These are phyloP conservation scores for Cosmorhoe ocellata DNA, from an alignment of 2,888 invertebrate genomes.

Conservation along the genomic window DNA sequence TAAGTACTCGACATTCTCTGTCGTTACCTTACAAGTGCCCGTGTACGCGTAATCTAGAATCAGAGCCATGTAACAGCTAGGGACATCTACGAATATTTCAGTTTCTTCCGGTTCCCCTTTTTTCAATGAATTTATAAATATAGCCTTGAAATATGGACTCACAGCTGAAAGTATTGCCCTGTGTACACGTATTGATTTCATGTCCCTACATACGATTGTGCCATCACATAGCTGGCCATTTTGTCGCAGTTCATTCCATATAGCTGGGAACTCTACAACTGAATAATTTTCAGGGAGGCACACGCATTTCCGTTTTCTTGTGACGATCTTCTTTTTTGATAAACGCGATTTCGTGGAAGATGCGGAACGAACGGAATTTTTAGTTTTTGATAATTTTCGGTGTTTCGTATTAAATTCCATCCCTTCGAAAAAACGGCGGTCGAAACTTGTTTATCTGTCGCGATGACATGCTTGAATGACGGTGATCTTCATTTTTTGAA, in stretches of 20 bases:
- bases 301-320: slow-evolving; percentile 81
- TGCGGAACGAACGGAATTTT: slow-evolving; percentile 77
- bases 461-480: slow-evolving; percentile 60
- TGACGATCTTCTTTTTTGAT: slow-evolving; percentile 70
- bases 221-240: slow-evolving; percentile 88
- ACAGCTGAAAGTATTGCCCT: slow-evolving; percentile 87
- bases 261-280: slow-evolving; percentile 84
- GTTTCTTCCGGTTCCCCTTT: slow-evolving; percentile 83
- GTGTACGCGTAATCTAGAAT: slow-evolving; percentile 90
- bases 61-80: slow-evolving; percentile 82
- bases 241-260: slow-evolving; percentile 86
- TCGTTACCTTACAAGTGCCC: slow-evolving; percentile 84
- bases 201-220: slow-evolving; percentile 84
- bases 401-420: slow-evolving; percentile 82
- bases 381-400: slow-evolving; percentile 80
- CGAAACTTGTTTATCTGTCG: slow-evolving; percentile 77
- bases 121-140: slow-evolving; percentile 86
- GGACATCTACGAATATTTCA: slow-evolving; percentile 83
- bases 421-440: slow-evolving; percentile 80
- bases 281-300: slow-evolving; percentile 83
- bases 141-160: slow-evolving; percentile 88
- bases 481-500: slow-evolving; percentile 58
- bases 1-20: slow-evolving; percentile 86
- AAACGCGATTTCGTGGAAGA: slow-evolving; percentile 70
- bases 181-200: slow-evolving; percentile 84